Evolutionary conservation across 2,888 invertebrate genomes (phyloP).

Genomic region (Pemphredon lugubris): DNA sequence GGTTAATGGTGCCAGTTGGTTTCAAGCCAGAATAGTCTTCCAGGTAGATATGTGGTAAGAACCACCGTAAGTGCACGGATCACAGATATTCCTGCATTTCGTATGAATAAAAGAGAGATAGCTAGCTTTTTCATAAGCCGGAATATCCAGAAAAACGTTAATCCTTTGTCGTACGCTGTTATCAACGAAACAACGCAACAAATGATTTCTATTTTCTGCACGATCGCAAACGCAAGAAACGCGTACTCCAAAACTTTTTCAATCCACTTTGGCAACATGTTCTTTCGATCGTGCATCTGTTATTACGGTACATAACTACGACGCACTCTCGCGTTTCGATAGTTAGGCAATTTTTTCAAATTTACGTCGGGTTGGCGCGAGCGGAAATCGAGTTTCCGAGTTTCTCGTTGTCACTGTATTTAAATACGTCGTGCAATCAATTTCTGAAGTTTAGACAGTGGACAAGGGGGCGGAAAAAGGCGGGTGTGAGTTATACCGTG

Average conservation of each 20-base stretch:
- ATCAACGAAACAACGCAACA: too few relatives aligned
- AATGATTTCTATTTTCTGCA: too few relatives aligned
- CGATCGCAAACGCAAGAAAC: too few relatives aligned
- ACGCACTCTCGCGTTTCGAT: not conserved
- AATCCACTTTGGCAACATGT: too few relatives aligned
- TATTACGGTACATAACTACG: too few relatives aligned
- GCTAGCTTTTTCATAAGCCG: not conserved
- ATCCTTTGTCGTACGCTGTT: too few relatives aligned
- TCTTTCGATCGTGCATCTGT: too few relatives aligned
- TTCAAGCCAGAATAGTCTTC: constrained; percentile 55
- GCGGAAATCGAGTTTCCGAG: constrained; percentile 35
- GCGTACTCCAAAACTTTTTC: too few relatives aligned
- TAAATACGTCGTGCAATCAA: constrained; percentile 55
- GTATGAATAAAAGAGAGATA: too few relatives aligned
- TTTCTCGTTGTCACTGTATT: constrained; percentile 22
- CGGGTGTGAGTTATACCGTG: constrained; percentile 69
- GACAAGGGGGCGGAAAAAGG: constrained; percentile 54
- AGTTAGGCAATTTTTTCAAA: constrained; percentile 1
- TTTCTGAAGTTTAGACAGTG: constrained; percentile 62
- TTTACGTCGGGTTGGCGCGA: too few relatives aligned
- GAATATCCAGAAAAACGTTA: not conserved
- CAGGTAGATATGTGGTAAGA: constrained; percentile 36
- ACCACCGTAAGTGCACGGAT: constrained; percentile 31
- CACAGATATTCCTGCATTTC: constrained; percentile 17
- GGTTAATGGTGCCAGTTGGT: constrained; percentile 66